Percentiles rank a stretch among this genome's conserved stretches.
phyloP scores from a whole-genome alignment of 2,113 vertebrate species.

The Astatoreochromis straeleni region DNA sequence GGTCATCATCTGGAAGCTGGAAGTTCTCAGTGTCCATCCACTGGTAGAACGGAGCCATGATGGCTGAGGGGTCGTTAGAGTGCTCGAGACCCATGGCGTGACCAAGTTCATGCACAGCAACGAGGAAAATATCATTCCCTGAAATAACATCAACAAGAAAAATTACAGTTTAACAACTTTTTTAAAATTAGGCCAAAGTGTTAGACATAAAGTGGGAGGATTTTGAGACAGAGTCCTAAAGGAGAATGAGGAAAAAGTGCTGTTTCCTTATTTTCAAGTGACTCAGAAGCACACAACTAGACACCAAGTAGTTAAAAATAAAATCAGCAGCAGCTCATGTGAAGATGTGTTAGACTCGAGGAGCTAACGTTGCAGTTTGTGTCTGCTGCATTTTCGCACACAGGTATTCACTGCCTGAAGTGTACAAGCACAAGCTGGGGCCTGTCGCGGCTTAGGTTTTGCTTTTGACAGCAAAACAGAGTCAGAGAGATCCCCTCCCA shows the following conservation, averaged over 20 bases:
- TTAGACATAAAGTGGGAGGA: neutral
- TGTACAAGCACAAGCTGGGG: neutral
- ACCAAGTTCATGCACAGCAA: constrained; percentile 86
- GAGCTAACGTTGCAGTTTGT: neutral
- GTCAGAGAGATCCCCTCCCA: neutral
- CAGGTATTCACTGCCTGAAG: neutral
- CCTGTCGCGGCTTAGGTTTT: neutral
- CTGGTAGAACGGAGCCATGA: constrained; percentile 93
- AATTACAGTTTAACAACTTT: neutral
- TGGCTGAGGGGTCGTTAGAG: constrained; percentile 85
- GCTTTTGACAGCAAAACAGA: neutral
- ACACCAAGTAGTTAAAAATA: neutral
- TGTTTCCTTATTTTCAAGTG: neutral
- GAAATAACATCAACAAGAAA: neutral
- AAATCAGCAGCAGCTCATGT: neutral
- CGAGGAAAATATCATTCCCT: constrained; percentile 89
- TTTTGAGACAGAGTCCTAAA: neutral
- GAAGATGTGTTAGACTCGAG: neutral
- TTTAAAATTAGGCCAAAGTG: neutral
- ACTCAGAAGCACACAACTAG: neutral
- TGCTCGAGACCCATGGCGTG: constrained; percentile 88
- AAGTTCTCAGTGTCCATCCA: constrained; percentile 93
- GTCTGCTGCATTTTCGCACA: neutral
- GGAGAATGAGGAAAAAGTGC: neutral
- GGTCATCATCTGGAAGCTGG: constrained; percentile 82